A percentile compares a stretch with the other conserved stretches of the same genome.
Conservation (phyloP, 2,113 vertebrate genomes). For the Oncorhynchus nerka region DNA sequence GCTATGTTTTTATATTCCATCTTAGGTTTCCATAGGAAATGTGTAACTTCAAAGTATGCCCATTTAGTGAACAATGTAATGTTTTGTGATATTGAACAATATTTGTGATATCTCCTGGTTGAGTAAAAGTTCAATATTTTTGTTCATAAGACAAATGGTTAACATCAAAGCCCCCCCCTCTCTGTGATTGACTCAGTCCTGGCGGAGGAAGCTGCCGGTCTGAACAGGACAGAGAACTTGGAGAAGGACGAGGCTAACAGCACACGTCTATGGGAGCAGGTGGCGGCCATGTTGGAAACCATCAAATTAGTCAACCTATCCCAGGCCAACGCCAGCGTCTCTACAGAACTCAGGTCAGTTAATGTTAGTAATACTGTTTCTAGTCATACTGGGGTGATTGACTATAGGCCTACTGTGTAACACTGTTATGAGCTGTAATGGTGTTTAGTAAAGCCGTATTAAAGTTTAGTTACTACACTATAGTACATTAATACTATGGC, state of each 20-base stretch:
- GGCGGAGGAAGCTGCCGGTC: slow-evolving; percentile 58
- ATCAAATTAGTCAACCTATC: slow-evolving; percentile 65
- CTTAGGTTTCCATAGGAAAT: neutral
- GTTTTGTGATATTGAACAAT: too few relatives aligned
- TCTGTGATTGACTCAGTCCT: slow-evolving; percentile 67
- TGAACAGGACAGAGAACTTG: slow-evolving; percentile 73
- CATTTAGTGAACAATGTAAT: too few relatives aligned
- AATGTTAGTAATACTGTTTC: neutral
- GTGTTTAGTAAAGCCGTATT: too few relatives aligned
- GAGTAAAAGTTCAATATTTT: too few relatives aligned
- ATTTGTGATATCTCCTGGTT: too few relatives aligned
- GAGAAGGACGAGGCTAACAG: slow-evolving; percentile 65
- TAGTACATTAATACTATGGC: too few relatives aligned
- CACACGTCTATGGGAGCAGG: slow-evolving; percentile 65
- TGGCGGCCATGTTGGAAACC: slow-evolving; percentile 64
- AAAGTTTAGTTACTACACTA: too few relatives aligned
- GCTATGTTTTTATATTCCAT: neutral
- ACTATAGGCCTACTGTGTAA: neutral
- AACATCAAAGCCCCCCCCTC: neutral
- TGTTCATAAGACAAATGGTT: neutral
- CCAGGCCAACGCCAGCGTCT: slow-evolving; percentile 40
- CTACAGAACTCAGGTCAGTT: slow-evolving; percentile 74
- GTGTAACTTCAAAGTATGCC: too few relatives aligned
- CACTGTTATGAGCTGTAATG: too few relatives aligned
- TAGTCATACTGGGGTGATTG: too few relatives aligned